Evolutionary conservation across 2,888 invertebrate species (phyloP), one percentile per base, ranked within the genome.

Genomic region (Callosobruchus maculatus): DNA sequence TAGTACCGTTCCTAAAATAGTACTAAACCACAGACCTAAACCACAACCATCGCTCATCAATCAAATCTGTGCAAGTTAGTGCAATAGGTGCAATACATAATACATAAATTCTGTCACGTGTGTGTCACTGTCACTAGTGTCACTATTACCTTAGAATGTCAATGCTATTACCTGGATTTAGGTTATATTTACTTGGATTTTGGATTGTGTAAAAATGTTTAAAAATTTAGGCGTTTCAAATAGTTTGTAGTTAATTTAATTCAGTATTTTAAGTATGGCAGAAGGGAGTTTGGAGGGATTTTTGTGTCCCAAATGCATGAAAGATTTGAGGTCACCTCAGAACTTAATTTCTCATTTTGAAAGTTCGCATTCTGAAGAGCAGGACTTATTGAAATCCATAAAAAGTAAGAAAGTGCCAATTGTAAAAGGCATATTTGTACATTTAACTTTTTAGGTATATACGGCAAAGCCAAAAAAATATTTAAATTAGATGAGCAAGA

Each of bases 251-350:
- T 26, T 26, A 26, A 26, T 4, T 26, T 26, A 4, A 22, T 22
- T 72, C n/a, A 21, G 73, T 9, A 49, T 21, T 21, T 71, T 20
- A 31, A 70, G 26, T 5, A 81, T 81, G 81, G 80, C 83, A 7
- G 81, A 80, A 71, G 76, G 76, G 20, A 74, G 74, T 71, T 74
- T 76, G 76, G 97, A 98, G 87, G 98, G 98, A 4, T 98, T 98
- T 85, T 89, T 98, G 13, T 98, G 98, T 86, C 98, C 98, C 0
- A 95, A 97, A 82, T 98, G 98, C 84, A 94, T 96, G 88, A 93
- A 93, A 67, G 97, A 98, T 86, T 90, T 97, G 70, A 94, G 95
- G 84, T 94, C 96, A 20, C 93, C 96, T 5, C 90, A 92, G 72
- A 93, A 94, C 84, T 89, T 98, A 74, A 94, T 95, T 73, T 90